Conservation (phyloP, 92 coral and sea anemone genomes). For the Scolanthus callimorphus region DNA sequence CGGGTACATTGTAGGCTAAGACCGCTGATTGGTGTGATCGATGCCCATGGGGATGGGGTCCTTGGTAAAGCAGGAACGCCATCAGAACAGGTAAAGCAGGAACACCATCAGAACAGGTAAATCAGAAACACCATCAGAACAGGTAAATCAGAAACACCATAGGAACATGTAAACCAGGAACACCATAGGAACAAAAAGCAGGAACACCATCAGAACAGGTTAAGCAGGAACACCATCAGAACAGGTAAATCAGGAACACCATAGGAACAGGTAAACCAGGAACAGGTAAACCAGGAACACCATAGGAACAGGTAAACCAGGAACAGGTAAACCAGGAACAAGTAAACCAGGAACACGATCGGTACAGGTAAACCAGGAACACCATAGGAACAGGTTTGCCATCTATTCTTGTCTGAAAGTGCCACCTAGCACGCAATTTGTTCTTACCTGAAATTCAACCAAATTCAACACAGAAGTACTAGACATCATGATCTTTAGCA, state of each 20-base stretch:
- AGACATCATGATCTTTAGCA: too few species aligned
- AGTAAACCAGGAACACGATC: too few species aligned
- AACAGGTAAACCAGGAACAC: too few species aligned
- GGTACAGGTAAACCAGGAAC: too few species aligned
- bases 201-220: conserved; percentile 93
- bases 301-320: conserved; percentile 82
- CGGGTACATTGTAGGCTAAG: conserved; percentile 96
- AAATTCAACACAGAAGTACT: too few species aligned
- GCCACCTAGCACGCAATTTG: too few species aligned
- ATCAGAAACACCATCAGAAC: conserved; percentile 87
- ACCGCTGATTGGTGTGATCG: conserved; percentile 79
- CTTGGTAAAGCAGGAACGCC: conserved; percentile 86
- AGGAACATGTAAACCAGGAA: conserved; percentile 84
- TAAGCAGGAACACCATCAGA: conserved; percentile 89
- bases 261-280: conserved; percentile 89
- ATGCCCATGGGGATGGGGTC: conserved; percentile 65
- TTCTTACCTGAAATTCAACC: too few species aligned
- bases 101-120: conserved; percentile 86
- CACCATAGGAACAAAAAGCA: too few species aligned
- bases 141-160: conserved; percentile 85
- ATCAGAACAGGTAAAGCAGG: conserved; percentile 90
- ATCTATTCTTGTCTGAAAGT: too few species aligned
- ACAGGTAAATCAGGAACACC: conserved; percentile 85
- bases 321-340: conserved; percentile 77
- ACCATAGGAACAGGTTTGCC: too few species aligned